Percentiles rank a stretch among this genome's conserved stretches.
phyloP scores from a whole-genome alignment of 2,113 vertebrate genomes.

The Silurus glanis region DNA sequence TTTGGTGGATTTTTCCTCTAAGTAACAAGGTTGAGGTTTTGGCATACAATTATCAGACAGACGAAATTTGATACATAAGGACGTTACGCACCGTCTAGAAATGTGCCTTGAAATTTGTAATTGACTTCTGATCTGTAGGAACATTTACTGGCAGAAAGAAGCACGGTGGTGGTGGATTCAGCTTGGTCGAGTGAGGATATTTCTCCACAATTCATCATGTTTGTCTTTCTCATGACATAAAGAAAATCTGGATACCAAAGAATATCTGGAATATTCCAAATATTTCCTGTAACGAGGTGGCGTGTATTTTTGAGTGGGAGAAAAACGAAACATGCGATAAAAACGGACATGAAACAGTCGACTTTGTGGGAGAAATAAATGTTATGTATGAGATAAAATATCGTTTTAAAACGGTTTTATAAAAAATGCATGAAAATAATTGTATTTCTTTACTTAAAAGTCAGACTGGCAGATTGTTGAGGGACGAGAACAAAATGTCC shows the following conservation, averaged over 20 bases:
- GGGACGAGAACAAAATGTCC: neutral
- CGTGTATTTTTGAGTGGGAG: too few relatives aligned
- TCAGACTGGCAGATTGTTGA: neutral
- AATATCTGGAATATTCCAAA: too few relatives aligned
- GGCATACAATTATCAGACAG: neutral
- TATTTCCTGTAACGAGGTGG: too few relatives aligned
- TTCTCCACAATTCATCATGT: neutral
- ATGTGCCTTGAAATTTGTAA: too few relatives aligned
- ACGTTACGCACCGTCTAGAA: too few relatives aligned
- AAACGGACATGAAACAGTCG: too few relatives aligned
- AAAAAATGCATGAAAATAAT: neutral
- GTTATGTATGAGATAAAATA: too few relatives aligned
- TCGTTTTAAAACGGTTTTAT: too few relatives aligned
- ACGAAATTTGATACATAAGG: neutral
- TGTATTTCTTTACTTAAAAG: neutral
- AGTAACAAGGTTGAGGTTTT: neutral
- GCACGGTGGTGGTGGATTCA: neutral
- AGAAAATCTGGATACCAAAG: neutral
- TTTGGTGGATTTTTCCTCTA: neutral
- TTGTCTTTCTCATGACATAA: neutral
- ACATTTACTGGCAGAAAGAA: neutral
- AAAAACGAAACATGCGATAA: too few relatives aligned
- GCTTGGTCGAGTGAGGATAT: neutral
- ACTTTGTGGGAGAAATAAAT: too few relatives aligned
- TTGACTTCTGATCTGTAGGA: neutral